A percentile compares a stretch with the other conserved stretches of the same genome.
These are phyloP conservation scores for Epiblema foenella DNA, from an alignment of 2,888 invertebrate species.

Conservation along the genomic window DNA sequence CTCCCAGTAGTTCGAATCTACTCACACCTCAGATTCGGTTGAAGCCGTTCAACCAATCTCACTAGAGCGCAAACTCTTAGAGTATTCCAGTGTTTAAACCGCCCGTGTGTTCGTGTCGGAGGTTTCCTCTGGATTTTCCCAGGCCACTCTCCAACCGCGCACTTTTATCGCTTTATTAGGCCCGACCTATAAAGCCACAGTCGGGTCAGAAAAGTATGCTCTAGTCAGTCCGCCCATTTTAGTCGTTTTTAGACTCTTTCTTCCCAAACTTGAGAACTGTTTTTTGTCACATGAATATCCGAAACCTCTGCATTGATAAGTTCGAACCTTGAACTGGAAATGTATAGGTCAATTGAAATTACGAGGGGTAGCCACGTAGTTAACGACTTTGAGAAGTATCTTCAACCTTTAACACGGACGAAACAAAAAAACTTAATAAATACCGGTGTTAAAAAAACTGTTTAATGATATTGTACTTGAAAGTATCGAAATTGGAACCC, in stretches of 20 bases:
- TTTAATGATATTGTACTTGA: neutral
- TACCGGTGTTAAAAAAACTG: constrained; percentile 2
- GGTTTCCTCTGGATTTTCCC: too few species aligned
- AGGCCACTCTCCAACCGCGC: too few species aligned
- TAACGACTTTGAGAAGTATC: constrained; percentile 13
- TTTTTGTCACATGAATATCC: constrained; percentile 5
- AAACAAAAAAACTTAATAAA: neutral
- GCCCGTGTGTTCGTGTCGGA: too few species aligned
- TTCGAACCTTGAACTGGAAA: constrained; percentile 14
- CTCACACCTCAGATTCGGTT: too few species aligned
- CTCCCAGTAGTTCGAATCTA: too few species aligned
- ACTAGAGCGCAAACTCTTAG: too few species aligned
- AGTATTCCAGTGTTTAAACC: too few species aligned
- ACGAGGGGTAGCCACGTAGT: constrained; percentile 17
- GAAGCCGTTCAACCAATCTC: too few species aligned
- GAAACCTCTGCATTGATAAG: neutral
- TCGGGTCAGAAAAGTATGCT: too few species aligned
- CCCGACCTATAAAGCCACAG: too few species aligned
- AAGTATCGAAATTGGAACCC: neutral
- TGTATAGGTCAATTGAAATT: constrained; percentile 10
- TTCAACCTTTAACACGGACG: neutral
- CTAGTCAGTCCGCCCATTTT: neutral
- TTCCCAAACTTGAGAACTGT: neutral
- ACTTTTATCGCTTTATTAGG: too few species aligned
- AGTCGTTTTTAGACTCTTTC: neutral